phyloP scores from a whole-genome alignment of 2,888 invertebrate genomes.

The Eristalis pertinax region DNA sequence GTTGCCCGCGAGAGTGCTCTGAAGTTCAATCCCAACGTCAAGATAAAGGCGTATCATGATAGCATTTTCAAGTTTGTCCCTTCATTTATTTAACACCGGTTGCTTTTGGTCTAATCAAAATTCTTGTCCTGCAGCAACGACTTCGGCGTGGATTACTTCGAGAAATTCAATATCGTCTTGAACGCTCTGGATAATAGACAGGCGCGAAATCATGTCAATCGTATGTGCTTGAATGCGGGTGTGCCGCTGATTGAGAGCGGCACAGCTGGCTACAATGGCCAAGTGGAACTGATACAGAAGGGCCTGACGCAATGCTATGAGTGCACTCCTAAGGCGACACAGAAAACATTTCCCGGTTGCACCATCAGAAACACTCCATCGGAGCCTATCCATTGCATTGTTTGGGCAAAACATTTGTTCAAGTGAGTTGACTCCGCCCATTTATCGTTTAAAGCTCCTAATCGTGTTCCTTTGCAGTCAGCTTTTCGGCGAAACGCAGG shows the following conservation, averaged over 20 bases:
- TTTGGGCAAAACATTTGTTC: slow-evolving; percentile 99
- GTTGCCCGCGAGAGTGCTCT: slow-evolving; percentile 95
- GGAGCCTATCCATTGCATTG: slow-evolving; percentile 99
- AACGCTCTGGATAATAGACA: slow-evolving; percentile 98
- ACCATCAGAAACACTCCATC: slow-evolving; percentile 99
- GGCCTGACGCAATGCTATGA: slow-evolving; percentile 98
- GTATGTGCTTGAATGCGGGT: slow-evolving; percentile 98
- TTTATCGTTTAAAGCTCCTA: neutral
- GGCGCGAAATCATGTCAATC: slow-evolving; percentile 98
- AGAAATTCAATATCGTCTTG: slow-evolving; percentile 94
- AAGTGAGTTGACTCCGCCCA: slow-evolving; percentile 85
- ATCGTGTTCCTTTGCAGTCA: slow-evolving; percentile 84
- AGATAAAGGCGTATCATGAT: slow-evolving; percentile 95
- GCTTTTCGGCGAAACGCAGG: slow-evolving; percentile 97
- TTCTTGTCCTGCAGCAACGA: slow-evolving; percentile 86
- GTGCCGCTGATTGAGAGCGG: slow-evolving; percentile 98
- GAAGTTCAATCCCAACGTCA: slow-evolving; percentile 92
- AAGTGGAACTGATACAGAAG: slow-evolving; percentile 94
- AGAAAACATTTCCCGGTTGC: slow-evolving; percentile 98
- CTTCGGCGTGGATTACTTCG: slow-evolving; percentile 95
- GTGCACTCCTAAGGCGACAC: slow-evolving; percentile 94
- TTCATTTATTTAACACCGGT: neutral
- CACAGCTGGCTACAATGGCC: slow-evolving; percentile 98
- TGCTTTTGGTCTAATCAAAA: slow-evolving; percentile 12
- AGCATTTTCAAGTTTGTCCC: slow-evolving; percentile 92